Evolutionary conservation across 2,797 vertebrate genomes (phyloP).

Genomic region (Dallia pectoralis): DNA sequence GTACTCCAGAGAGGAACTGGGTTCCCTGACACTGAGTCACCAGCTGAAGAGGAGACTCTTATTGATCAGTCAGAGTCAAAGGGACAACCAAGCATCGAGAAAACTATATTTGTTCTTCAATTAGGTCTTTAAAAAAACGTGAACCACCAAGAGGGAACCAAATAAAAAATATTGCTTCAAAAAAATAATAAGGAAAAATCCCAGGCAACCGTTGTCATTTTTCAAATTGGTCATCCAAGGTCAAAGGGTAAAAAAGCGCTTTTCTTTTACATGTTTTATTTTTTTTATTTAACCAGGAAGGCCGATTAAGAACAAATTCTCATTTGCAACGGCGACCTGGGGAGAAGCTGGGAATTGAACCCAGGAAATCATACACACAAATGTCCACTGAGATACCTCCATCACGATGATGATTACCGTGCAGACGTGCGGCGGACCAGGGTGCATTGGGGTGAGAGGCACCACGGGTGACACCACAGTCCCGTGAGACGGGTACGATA

Average conservation of each 20-base stretch:
- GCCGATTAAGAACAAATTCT: too few relatives aligned
- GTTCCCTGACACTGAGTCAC: constrained; percentile 62
- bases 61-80: constrained; percentile 66
- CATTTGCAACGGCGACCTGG: too few relatives aligned
- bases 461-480: constrained; percentile 27
- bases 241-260: background rate
- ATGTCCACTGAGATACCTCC: too few relatives aligned
- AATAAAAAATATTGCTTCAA: background rate
- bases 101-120: constrained; percentile 50
- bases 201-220: background rate
- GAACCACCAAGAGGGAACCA: background rate
- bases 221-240: background rate
- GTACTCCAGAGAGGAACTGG: constrained; percentile 33
- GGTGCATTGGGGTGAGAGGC: constrained; percentile 25
- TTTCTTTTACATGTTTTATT: background rate
- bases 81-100: constrained; percentile 45
- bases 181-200: background rate
- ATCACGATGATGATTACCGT: constrained; percentile 36
- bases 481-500: constrained; percentile 41
- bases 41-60: constrained; percentile 64
- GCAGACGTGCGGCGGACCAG: background rate
- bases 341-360: too few relatives aligned
- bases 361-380: too few relatives aligned
- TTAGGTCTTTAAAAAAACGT: background rate
- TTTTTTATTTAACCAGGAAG: too few relatives aligned